Conservation (phyloP, 2,113 vertebrate genomes). For the Suncus etruscus region DNA sequence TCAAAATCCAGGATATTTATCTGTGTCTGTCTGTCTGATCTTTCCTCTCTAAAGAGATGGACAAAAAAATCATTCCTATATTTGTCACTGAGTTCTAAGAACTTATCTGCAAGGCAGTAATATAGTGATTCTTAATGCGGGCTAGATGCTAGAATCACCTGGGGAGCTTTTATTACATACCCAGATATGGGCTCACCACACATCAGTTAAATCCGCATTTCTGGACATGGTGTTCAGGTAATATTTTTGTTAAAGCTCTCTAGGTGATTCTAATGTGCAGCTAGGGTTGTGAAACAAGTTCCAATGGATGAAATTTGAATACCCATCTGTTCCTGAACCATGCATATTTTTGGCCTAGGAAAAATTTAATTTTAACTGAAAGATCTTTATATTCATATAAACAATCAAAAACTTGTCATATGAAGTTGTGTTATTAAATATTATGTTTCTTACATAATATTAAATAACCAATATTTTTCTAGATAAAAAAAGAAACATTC, state of each 20-base stretch:
- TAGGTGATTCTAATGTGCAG: conserved; percentile 65
- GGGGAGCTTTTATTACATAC: conserved; percentile 59
- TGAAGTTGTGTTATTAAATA: conserved; percentile 17
- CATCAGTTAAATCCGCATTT: conserved; percentile 69
- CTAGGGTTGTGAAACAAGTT: conserved; percentile 55
- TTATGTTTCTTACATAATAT: conserved; percentile 35
- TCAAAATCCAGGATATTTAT: neutral
- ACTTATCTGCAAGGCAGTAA: neutral
- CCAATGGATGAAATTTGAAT: conserved; percentile 70
- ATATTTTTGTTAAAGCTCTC: conserved; percentile 65
- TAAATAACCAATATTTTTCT: conserved; percentile 1
- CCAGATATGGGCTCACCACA: conserved; percentile 43
- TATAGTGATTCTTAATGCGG: conserved; percentile 42
- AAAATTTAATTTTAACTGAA: conserved; percentile 52
- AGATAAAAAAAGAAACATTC: conserved; percentile 41
- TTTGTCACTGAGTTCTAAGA: conserved; percentile 32
- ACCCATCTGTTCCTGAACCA: conserved; percentile 51
- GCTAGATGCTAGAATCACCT: conserved; percentile 47
- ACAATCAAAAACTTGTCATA: conserved; percentile 23
- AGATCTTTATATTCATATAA: conserved; percentile 29
- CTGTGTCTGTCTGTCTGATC: too few relatives aligned
- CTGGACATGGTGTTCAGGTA: conserved; percentile 55
- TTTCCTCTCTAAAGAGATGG: neutral
- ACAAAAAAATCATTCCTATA: conserved; percentile 10
- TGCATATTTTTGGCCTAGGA: neutral